Evolutionary conservation across 1,140 invertebrate genomes (phyloP).

Genomic region (Diuraphis noxia): DNA sequence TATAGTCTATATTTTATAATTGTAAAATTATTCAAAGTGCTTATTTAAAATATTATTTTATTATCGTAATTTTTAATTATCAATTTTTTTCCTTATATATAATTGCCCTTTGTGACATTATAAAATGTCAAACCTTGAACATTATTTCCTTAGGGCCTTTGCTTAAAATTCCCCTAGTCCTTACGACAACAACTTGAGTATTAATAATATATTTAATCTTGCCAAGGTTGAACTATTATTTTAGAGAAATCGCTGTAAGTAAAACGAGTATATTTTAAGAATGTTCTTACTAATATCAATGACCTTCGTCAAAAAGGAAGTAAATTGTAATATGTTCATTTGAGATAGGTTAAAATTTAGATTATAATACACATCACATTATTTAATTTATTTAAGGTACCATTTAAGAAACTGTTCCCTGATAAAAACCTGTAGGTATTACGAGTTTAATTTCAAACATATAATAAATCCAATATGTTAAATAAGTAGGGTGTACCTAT

Average conservation of each 20-base stretch:
- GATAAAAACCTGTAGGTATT: neutral
- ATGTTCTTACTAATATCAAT: conserved; percentile 37
- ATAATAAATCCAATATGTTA: neutral
- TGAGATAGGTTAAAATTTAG: conserved; percentile 36
- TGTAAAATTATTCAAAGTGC: neutral
- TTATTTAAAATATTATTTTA: neutral
- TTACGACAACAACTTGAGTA: conserved; percentile 32
- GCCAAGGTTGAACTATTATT: conserved; percentile 40
- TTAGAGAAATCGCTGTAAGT: conserved; percentile 40
- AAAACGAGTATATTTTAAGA: conserved; percentile 10
- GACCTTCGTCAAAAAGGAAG: conserved; percentile 45
- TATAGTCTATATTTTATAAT: neutral
- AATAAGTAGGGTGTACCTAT: neutral
- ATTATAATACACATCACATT: neutral
- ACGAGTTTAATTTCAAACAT: neutral
- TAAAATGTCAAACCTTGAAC: conserved; percentile 9
- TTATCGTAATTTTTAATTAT: neutral
- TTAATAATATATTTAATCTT: conserved; percentile 29
- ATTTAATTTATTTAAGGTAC: neutral
- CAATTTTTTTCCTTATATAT: neutral
- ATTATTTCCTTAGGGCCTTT: neutral
- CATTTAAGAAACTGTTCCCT: neutral
- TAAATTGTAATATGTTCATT: conserved; percentile 26
- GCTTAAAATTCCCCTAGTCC: neutral
- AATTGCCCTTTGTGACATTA: neutral